These are phyloP conservation scores for Sturnus vulgaris DNA, from an alignment of 2,113 vertebrate species.

Conservation along the genomic window DNA sequence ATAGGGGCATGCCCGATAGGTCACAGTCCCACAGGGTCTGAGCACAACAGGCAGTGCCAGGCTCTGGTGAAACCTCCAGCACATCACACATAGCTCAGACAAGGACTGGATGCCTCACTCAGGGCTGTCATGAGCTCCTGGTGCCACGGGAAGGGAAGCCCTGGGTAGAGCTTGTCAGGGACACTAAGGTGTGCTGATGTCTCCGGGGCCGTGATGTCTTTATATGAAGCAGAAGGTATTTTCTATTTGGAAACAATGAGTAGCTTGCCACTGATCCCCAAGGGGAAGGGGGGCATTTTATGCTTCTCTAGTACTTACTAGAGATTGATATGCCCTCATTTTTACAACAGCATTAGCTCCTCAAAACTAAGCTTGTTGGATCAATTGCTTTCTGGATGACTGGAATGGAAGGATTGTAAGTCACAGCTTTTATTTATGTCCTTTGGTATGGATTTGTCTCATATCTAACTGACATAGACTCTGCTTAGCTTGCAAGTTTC, in stretches of 20 bases:
- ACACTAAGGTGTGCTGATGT: background rate
- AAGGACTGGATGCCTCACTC: background rate
- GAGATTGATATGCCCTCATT: background rate
- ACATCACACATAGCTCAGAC: accelerated
- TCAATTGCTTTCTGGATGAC: constrained; percentile 39
- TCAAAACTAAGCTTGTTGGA: constrained; percentile 11
- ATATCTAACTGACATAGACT: background rate
- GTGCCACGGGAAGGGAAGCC: accelerated
- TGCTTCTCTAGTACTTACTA: background rate
- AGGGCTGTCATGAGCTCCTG: background rate
- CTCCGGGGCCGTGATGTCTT: background rate
- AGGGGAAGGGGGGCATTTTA: background rate
- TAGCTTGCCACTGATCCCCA: background rate
- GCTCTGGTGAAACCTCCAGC: background rate
- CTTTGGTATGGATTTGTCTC: constrained; percentile 26
- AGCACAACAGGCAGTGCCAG: background rate
- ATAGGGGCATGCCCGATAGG: accelerated
- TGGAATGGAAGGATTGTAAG: constrained; percentile 12
- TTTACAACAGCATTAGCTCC: background rate
- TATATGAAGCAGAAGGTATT: background rate
- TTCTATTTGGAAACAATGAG: background rate
- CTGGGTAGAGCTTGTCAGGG: background rate
- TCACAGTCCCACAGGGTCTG: background rate
- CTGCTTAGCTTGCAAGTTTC: constrained; percentile 40
- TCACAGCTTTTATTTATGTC: constrained; percentile 37